These are phyloP conservation scores for Lycodopsis pacificus DNA, from an alignment of 2,797 vertebrate genomes.

Conservation along the genomic window DNA sequence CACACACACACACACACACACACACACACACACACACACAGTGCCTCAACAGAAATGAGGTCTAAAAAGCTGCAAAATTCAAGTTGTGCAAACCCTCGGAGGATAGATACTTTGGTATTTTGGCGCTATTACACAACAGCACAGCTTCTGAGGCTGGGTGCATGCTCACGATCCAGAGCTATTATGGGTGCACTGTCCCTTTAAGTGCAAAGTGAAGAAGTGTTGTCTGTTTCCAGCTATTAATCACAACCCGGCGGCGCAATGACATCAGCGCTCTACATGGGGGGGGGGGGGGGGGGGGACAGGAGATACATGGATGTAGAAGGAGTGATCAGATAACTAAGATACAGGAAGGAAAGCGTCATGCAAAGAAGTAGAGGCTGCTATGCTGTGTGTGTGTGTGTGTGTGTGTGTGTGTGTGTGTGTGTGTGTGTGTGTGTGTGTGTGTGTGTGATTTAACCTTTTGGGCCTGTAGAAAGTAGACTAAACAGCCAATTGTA, in stretches of 20 bases:
- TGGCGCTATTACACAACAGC: slow-evolving; percentile 21
- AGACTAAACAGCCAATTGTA: slow-evolving; percentile 53
- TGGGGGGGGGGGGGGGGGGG: too few species aligned
- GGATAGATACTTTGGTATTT: background rate
- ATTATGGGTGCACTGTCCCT: slow-evolving; percentile 70
- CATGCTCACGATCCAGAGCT: slow-evolving; percentile 49
- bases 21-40: slow-evolving; percentile 10
- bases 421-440: background rate
- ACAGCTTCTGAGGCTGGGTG: background rate
- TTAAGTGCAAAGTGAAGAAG: slow-evolving; percentile 80
- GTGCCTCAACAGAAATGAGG: slow-evolving; percentile 31
- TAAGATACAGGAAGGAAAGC: slow-evolving; percentile 27
- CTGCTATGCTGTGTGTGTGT: background rate
- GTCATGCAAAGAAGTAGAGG: slow-evolving; percentile 18
- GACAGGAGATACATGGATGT: slow-evolving; percentile 39
- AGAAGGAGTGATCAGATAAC: slow-evolving; percentile 52
- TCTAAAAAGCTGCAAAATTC: slow-evolving; percentile 12
- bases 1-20: slow-evolving; percentile 33
- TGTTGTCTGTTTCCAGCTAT: slow-evolving; percentile 82
- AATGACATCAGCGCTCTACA: slow-evolving; percentile 85
- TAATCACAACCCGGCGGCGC: slow-evolving; percentile 76
- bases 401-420: too few species aligned
- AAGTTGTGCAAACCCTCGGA: slow-evolving; percentile 18
- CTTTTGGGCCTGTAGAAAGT: slow-evolving; percentile 26
- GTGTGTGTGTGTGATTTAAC: slow-evolving; percentile 10